These are phyloP conservation scores for Chaetops frenatus DNA, from an alignment of 2,113 vertebrate species.

Conservation along the genomic window DNA sequence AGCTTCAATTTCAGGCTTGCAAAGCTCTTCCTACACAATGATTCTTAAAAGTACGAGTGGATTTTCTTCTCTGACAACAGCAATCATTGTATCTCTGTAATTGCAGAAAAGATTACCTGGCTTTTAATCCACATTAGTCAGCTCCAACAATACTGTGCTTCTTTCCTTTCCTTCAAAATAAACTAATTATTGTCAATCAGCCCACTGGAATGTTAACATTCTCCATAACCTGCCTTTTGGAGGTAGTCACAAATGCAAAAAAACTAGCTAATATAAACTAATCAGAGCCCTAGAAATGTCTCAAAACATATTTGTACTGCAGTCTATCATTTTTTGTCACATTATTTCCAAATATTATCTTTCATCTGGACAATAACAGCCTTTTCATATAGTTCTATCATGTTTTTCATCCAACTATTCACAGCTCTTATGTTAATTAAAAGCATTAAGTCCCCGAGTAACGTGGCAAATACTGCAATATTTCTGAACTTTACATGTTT, in stretches of 20 bases:
- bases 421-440: neutral
- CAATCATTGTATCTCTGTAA: constrained; percentile 50
- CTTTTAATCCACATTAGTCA: constrained; percentile 46
- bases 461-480: neutral
- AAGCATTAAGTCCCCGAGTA: neutral
- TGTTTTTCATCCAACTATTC: neutral
- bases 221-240: constrained; percentile 39
- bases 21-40: constrained; percentile 43
- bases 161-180: constrained; percentile 40
- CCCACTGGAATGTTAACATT: constrained; percentile 24
- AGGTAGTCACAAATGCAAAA: constrained; percentile 3
- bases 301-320: constrained; percentile 42
- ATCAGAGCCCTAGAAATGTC: constrained; percentile 6
- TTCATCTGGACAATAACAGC: neutral
- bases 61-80: constrained; percentile 34
- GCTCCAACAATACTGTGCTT: constrained; percentile 22
- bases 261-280: constrained; percentile 49
- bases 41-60: constrained; percentile 26
- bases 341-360: constrained; percentile 20
- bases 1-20: constrained; percentile 49
- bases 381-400: neutral
- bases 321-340: constrained; percentile 29
- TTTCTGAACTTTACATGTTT: neutral
- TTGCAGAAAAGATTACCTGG: constrained; percentile 39
- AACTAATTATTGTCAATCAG: constrained; percentile 54